phyloP scores from a whole-genome alignment of 1,140 invertebrate species.

The Zaprionus capensis region DNA sequence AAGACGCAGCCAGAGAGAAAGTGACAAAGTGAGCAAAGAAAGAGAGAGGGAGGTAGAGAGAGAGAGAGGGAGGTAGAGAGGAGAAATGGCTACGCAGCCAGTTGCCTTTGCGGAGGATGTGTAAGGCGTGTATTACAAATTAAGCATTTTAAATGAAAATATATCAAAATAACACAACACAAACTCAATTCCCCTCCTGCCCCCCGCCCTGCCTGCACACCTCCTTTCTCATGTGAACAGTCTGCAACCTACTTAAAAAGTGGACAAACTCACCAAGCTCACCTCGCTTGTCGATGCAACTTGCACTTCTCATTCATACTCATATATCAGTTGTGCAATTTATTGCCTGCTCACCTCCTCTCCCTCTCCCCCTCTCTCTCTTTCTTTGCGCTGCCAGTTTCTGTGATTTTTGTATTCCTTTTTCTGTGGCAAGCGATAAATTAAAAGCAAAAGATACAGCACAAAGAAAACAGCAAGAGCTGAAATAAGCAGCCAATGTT shows the following conservation, averaged over 20 bases:
- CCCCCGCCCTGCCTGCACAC: neutral
- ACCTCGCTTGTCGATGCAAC: conserved; percentile 35
- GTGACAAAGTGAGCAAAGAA: conserved; percentile 22
- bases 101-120: conserved; percentile 26
- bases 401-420: conserved; percentile 22
- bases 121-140: conserved; percentile 52
- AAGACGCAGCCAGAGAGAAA: conserved; percentile 19
- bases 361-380: conserved; percentile 16
- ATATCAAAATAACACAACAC: conserved; percentile 18
- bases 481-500: neutral
- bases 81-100: neutral
- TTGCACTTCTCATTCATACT: conserved; percentile 51
- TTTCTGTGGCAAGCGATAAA: conserved; percentile 36
- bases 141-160: conserved; percentile 60
- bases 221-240: neutral
- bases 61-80: neutral
- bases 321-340: conserved; percentile 59
- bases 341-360: conserved; percentile 40
- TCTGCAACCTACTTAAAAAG: neutral
- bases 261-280: conserved; percentile 28
- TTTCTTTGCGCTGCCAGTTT: conserved; percentile 12
- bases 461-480: conserved; percentile 18
- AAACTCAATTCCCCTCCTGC: neutral
- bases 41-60: neutral
- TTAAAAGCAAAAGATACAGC: conserved; percentile 27